Evolutionary conservation across 2,797 vertebrate genomes (phyloP), one percentile per base, ranked within the genome.

Genomic region (Darevskia nairensis): DNA sequence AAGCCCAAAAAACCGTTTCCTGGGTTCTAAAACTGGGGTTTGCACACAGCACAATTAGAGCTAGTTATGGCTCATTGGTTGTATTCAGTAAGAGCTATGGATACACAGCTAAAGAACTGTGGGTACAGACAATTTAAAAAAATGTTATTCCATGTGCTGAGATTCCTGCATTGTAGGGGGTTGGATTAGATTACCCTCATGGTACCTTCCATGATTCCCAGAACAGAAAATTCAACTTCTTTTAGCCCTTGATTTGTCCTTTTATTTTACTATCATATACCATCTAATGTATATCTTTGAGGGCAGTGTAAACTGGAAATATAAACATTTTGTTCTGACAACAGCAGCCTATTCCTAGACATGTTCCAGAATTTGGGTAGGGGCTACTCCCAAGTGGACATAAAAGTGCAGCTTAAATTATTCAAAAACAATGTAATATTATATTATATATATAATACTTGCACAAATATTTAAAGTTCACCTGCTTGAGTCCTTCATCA

Each of bases 401-500:
- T n/a, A 25, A 61, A 25, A 29, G 1, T 64, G 29, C 6, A 87
- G 19, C 8, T 46, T 69, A 82, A 83, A 25, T 11, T 0, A 55
- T n/a, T 50, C 27, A 27, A 86, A 27, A 46, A 23, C 46, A 80
- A 7, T 35, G 13, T 68, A 32, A 25, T 80, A 15, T 13, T 2
- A 9, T 72, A n/a, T 59, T 32, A 44, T 32, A 55, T 79, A 9
- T 81, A 32, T 11, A 41, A 29, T 59, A 71, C 46, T 50, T 87
- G 23, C 32, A 19, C 71, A 5, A 35, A 35, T 88, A 89, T 8
- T 32, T 77, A 90, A 88, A 68, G 2, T 35, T 94, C 96, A 99
- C 99, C 98, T 99, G 98, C 94, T 98, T 99, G 8, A 99, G 97
- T 50, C 98, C 98, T 90, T 97, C 96, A 93, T 99, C 99, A 0